These are phyloP conservation scores for Lissocephala sabroskyi DNA, from an alignment of 2,888 invertebrate species.

Conservation along the genomic window DNA sequence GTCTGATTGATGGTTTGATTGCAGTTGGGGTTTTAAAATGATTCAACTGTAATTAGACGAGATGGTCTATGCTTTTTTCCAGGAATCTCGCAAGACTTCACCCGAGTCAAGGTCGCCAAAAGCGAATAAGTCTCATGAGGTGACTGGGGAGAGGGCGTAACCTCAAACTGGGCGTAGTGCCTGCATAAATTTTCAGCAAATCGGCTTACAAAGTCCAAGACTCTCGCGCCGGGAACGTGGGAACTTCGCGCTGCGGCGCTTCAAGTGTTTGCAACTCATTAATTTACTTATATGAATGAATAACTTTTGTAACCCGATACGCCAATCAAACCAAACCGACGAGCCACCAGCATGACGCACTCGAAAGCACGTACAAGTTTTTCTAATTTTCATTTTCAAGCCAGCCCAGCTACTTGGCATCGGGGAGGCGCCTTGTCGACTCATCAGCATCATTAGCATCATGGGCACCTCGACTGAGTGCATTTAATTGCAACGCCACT, in stretches of 20 bases:
- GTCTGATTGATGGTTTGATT: conserved; percentile 52
- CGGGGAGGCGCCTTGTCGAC: conserved; percentile 10
- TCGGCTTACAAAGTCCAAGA: conserved; percentile 4
- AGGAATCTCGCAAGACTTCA: conserved; percentile 21
- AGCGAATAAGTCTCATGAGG: too few relatives aligned
- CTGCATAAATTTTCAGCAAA: conserved; percentile 1
- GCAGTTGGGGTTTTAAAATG: conserved; percentile 24
- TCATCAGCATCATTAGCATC: conserved; percentile 22
- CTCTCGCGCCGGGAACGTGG: conserved; percentile 9
- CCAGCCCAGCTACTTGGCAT: conserved; percentile 17
- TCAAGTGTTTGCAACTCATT: conserved; percentile 32
- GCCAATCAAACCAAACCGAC: conserved; percentile 11
- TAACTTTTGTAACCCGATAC: conserved; percentile 24
- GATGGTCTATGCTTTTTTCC: conserved; percentile 47
- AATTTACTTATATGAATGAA: conserved; percentile 36
- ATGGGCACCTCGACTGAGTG: neutral
- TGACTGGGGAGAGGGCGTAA: conserved; percentile 7
- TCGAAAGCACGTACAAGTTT: conserved; percentile 11
- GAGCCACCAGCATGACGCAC: conserved; percentile 4
- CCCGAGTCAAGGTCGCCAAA: conserved; percentile 51
- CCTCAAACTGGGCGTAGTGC: neutral
- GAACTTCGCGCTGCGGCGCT: too few relatives aligned
- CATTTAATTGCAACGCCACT: conserved; percentile 1
- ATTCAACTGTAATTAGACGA: conserved; percentile 54
- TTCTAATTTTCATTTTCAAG: conserved; percentile 15